These are phyloP conservation scores for Dasyurus viverrinus DNA, from an alignment of 2,113 vertebrate species.

Conservation along the genomic window DNA sequence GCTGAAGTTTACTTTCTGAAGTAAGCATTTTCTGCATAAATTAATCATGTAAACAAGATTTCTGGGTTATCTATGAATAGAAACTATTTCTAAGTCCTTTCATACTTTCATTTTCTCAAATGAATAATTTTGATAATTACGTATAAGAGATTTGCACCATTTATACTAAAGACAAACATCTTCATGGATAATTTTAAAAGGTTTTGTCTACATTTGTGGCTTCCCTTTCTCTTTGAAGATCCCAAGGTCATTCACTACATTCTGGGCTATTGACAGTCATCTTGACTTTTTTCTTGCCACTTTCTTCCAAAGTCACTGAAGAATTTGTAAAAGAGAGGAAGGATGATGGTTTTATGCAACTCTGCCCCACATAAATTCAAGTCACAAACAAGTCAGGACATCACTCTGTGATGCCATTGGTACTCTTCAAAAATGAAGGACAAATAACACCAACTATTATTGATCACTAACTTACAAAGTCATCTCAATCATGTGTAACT, in stretches of 20 bases:
- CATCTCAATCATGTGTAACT: neutral
- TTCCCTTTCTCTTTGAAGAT: neutral
- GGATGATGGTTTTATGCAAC: neutral
- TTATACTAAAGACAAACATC: slow-evolving; percentile 41
- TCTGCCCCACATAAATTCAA: neutral
- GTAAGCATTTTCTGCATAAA: slow-evolving; percentile 44
- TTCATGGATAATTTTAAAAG: neutral
- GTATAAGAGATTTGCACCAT: slow-evolving; percentile 13
- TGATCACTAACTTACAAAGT: neutral
- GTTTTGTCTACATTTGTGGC: neutral
- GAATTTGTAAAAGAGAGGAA: neutral
- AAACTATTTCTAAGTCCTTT: slow-evolving; percentile 1
- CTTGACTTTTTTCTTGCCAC: neutral
- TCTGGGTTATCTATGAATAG: slow-evolving; percentile 14
- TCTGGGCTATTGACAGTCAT: neutral
- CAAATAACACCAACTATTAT: neutral
- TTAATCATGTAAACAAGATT: neutral
- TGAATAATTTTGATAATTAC: slow-evolving; percentile 19
- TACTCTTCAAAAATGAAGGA: neutral
- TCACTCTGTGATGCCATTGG: too few species aligned
- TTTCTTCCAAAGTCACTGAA: too few species aligned
- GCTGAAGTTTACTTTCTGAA: neutral
- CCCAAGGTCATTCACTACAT: too few species aligned
- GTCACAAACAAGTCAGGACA: neutral
- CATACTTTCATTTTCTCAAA: neutral